These are phyloP conservation scores for Drosophila arawakana DNA, from an alignment of 1,140 invertebrate species.

Conservation along the genomic window DNA sequence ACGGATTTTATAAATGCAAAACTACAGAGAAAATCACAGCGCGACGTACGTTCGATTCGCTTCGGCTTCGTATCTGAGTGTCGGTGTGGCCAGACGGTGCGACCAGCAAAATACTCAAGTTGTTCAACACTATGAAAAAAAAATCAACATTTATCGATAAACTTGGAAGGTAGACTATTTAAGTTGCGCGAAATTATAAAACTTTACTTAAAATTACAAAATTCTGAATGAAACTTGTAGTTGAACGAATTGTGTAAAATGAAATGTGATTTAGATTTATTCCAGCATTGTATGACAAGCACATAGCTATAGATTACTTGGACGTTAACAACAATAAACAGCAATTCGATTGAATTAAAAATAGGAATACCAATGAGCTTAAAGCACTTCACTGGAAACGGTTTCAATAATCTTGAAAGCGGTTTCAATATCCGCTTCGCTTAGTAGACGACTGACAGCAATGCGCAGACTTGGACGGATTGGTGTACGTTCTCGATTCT, in stretches of 20 bases:
- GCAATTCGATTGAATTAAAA: slow-evolving; percentile 13
- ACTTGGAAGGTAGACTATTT: too few relatives aligned
- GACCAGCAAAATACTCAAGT: not conserved
- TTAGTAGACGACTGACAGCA: slow-evolving; percentile 87
- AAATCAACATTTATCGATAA: not conserved
- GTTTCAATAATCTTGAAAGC: slow-evolving; percentile 69
- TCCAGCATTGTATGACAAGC: not conserved
- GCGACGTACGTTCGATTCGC: slow-evolving; percentile 39
- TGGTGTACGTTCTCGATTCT: slow-evolving; percentile 87
- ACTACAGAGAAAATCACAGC: slow-evolving; percentile 47
- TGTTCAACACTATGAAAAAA: not conserved
- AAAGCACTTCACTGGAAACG: slow-evolving; percentile 57
- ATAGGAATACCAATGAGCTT: slow-evolving; percentile 14
- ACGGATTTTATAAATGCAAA: slow-evolving; percentile 47
- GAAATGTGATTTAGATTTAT: slow-evolving; percentile 5
- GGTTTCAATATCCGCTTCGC: slow-evolving; percentile 85
- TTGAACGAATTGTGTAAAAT: slow-evolving; percentile 1
- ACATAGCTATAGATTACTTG: slow-evolving; percentile 11
- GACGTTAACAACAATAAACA: slow-evolving; percentile 33
- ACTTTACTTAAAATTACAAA: not conserved
- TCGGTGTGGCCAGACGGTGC: slow-evolving; percentile 17
- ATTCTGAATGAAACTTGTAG: not conserved
- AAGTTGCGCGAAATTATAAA: too few relatives aligned
- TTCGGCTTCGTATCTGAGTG: slow-evolving; percentile 45
- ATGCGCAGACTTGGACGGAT: slow-evolving; percentile 88